phyloP scores from a whole-genome alignment of 2,113 vertebrate genomes.

The Channa maculata region DNA sequence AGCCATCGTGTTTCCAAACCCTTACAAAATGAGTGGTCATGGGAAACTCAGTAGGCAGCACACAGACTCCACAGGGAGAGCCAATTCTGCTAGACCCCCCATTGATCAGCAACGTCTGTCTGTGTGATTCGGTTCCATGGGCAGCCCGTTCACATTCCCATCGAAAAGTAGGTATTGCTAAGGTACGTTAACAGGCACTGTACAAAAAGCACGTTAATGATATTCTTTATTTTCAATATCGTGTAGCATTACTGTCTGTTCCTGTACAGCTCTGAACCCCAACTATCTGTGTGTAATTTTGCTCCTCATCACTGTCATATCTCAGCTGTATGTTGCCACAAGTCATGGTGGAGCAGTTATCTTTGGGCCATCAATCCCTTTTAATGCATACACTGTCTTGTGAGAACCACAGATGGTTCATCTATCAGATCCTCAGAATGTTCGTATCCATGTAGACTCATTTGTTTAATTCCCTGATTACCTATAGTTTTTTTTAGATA shows the following conservation, averaged over 20 bases:
- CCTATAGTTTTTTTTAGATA: background rate
- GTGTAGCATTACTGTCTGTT: background rate
- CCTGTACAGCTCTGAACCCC: background rate
- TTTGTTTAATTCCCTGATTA: background rate
- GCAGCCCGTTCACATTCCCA: slow-evolving; percentile 15
- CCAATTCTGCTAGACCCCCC: slow-evolving; percentile 64
- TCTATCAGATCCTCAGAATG: background rate
- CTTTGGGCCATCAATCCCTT: background rate
- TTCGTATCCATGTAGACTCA: background rate
- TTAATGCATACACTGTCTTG: background rate
- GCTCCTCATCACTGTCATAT: too few relatives aligned
- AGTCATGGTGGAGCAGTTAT: background rate
- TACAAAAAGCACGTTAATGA: background rate
- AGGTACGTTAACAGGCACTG: background rate
- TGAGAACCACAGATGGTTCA: background rate
- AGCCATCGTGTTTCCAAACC: slow-evolving; percentile 57
- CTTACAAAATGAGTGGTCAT: slow-evolving; percentile 71
- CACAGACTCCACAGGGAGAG: slow-evolving; percentile 57
- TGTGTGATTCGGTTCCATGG: slow-evolving; percentile 72
- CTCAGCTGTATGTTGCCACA: too few relatives aligned
- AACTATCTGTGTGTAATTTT: background rate
- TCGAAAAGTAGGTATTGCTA: background rate
- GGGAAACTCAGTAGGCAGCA: slow-evolving; percentile 75
- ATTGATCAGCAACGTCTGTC: slow-evolving; percentile 60
- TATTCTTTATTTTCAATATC: background rate